phyloP scores from a whole-genome alignment of 2,113 vertebrate genomes.

The Neopipo cinnamomea region DNA sequence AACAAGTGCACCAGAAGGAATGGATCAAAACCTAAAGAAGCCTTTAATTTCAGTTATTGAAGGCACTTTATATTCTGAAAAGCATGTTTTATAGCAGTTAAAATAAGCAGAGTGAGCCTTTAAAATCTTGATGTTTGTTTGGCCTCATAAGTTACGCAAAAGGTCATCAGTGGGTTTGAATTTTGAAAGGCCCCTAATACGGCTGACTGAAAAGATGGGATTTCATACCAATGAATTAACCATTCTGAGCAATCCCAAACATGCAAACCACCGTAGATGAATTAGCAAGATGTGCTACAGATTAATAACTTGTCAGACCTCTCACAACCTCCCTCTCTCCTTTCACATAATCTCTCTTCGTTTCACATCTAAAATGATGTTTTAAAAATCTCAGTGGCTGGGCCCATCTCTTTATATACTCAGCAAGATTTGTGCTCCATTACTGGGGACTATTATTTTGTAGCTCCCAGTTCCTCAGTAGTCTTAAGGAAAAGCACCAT shows the following conservation, averaged over 20 bases:
- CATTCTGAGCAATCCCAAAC: neutral
- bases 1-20: constrained; percentile 19
- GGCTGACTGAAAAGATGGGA: neutral
- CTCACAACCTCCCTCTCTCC: neutral
- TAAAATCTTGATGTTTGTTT: neutral
- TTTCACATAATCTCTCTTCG: neutral
- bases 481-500: neutral
- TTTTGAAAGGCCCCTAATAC: neutral
- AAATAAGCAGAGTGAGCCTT: constrained; percentile 10
- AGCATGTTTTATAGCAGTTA: neutral
- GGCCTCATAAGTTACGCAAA: neutral
- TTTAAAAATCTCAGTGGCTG: neutral
- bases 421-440: neutral
- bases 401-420: neutral
- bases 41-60: neutral
- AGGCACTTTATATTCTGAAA: neutral
- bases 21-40: neutral
- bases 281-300: neutral
- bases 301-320: neutral
- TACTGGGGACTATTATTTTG: neutral
- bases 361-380: neutral
- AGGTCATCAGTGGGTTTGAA: neutral
- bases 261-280: neutral
- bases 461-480: neutral
- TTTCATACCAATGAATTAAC: neutral